These are phyloP conservation scores for Seriola quinqueradiata DNA, from an alignment of 2,113 vertebrate species.

Conservation along the genomic window DNA sequence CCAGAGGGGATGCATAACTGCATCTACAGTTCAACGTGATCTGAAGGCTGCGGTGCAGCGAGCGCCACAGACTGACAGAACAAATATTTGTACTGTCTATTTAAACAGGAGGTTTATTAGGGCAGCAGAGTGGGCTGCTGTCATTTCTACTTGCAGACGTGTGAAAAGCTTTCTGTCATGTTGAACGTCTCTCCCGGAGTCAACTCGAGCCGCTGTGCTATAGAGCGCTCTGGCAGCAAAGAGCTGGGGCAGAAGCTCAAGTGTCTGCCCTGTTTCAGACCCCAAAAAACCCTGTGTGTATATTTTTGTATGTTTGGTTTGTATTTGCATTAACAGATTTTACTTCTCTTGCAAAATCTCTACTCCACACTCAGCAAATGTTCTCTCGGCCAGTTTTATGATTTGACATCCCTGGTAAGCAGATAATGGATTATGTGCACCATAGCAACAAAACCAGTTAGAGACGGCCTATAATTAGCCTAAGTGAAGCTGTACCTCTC, in stretches of 20 bases:
- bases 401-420: conserved; percentile 18
- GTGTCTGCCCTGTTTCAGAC: conserved; percentile 16
- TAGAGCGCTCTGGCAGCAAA: background rate
- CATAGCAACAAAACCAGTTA: conserved; percentile 74
- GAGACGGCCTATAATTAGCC: conserved; percentile 77
- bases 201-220: background rate
- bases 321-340: background rate
- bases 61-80: conserved; percentile 44
- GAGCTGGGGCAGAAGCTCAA: conserved; percentile 5
- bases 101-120: conserved; percentile 48
- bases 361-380: background rate
- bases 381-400: background rate
- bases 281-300: background rate
- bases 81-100: conserved; percentile 55
- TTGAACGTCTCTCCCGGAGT: conserved; percentile 26
- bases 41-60: conserved; percentile 14
- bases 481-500: conserved; percentile 66
- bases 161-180: conserved; percentile 33
- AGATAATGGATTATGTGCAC: conserved; percentile 59
- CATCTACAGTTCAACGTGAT: conserved; percentile 22
- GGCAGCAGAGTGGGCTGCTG: conserved; percentile 31
- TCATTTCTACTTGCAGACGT: conserved; percentile 28
- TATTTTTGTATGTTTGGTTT: background rate
- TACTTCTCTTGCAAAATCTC: background rate
- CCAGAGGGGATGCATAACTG: conserved; percentile 36